Base-by-base conservation (phyloP, 1,140 invertebrate genomes). In the Lysiphlebus fabarum region DNA sequence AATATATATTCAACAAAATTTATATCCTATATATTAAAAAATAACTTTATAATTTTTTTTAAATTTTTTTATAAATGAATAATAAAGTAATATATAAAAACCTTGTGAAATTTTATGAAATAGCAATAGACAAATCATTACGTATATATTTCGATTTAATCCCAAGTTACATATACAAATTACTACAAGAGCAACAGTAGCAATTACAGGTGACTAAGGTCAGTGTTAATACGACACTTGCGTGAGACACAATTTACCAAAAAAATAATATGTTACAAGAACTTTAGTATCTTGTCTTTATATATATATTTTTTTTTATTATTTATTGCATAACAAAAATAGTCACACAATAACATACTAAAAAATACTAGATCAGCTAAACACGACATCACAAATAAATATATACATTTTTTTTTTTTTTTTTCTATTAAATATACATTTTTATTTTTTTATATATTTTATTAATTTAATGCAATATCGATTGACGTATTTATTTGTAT, bases 171-270 rank as follows among this genome's bases (percentile, higher is more conserved):
- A 26, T 26, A 26, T 26, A 26, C 4, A 26, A 26, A 26, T 26
- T 26, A 4, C 17, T 26, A 26, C 17, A 26, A 26, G 17, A 26
- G 17, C 17, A 51, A 7, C 36, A 33, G 26, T 51, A 71, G 72
- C 70, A 77, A 77, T 77, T 77, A 77, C 65, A 76, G 75, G 75
- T 76, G 74, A 77, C 67, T 72, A 72, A 75, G 75, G 75, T 77
- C 75, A 76, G 70, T 76, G 74, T 76, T 76, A 76, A 77, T 77
- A 75, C 65, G 69, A 68, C 70, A 65, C 64, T 77, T 67, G 74
- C 75, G 75, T 77, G 75, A 75, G 75, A 77, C 69, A 74, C 64
- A 67, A 69, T 65, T 67, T 73, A 74, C 75, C 17, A 26, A 77
- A n/a, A 76, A 77, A 77, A 77, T 77, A 73, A 76, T 68, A 77